Conservation (phyloP, 1,140 invertebrate genomes). For the Ditylenchus dipsaci region DNA sequence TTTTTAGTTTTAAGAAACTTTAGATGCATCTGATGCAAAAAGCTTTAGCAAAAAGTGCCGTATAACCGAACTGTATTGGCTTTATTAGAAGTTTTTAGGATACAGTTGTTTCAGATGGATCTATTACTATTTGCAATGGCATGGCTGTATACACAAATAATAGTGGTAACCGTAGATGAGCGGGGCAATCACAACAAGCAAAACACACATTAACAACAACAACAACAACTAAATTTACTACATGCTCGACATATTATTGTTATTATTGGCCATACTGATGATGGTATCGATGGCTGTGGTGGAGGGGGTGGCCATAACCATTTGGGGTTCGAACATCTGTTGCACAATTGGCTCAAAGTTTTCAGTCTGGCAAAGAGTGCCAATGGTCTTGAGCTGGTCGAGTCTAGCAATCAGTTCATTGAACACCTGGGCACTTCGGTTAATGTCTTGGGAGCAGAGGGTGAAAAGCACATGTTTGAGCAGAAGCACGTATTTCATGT, state of each 20-base stretch:
- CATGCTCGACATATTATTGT: no score
- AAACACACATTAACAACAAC: not conserved
- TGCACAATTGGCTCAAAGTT: slow-evolving; percentile 12
- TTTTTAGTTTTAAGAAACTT: no score
- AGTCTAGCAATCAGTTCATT: slow-evolving; percentile 16
- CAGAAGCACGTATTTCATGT: slow-evolving; percentile 24
- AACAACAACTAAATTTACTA: not conserved
- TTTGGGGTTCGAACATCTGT: slow-evolving; percentile 5
- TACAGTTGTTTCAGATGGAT: no score
- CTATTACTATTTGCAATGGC: no score
- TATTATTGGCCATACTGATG: not conserved
- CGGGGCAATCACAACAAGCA: no score
- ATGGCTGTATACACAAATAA: no score
- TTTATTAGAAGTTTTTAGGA: no score
- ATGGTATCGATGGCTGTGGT: not conserved
- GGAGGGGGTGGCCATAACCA: not conserved
- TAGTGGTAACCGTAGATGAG: no score
- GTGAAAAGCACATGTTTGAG: slow-evolving; percentile 25
- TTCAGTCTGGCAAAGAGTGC: slow-evolving; percentile 1
- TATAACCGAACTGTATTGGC: no score
- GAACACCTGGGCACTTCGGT: slow-evolving; percentile 4
- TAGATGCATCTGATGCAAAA: no score
- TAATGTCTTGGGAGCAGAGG: slow-evolving; percentile 20
- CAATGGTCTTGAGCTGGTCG: slow-evolving; percentile 19
- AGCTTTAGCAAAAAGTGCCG: no score